Base-by-base conservation (phyloP, 2,888 invertebrate genomes). In the Acleris laterana region DNA sequence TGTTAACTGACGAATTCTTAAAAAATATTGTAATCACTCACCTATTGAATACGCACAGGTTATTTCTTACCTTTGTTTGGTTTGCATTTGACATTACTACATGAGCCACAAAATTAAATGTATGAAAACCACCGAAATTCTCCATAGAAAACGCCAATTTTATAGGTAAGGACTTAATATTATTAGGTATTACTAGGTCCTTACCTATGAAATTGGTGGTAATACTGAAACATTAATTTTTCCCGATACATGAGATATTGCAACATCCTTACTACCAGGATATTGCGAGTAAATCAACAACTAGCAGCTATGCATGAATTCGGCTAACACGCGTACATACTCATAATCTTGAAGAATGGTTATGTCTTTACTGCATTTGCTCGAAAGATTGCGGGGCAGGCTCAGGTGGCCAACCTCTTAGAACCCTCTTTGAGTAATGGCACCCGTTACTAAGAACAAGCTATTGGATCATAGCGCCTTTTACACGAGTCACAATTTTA, bases 361-460 rank as follows among this genome's bases (percentile, higher is more conserved):
- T 61, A 65, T 65, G 53, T 59, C 55, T 65, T 61, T 62, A 66
- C 66, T 57, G 66, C 66, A 62, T 66, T 38, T 66, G 66, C 65
- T 56, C 60, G 56, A 65, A 56, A 65, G 65, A 65, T 65, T 65
- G 61, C 65, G 65, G 65, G 20, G n/a, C 51, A 16, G 65, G 65
- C 65, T 61, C 65, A 65, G 65, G 60, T 65, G 65, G 65, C 65
- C 22, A 58, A 20, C 52, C 60, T 53, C 53, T 65, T 60, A 60
- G 61, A 46, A 65, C 66, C 66, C 51, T 61, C 60, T 57, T 57
- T 66, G 66, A 66, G 62, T 66, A 66, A 66, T 66, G 52, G 61
- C 66, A 13, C 49, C 62, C 38, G 42, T 55, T 55, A 55, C 42
- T 22, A 32, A 13, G 55, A 42, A 55, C 55, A 55, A 20, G 55